Evolutionary conservation across 2,113 vertebrate species (phyloP).

Genomic region (Syngnathus floridae): DNA sequence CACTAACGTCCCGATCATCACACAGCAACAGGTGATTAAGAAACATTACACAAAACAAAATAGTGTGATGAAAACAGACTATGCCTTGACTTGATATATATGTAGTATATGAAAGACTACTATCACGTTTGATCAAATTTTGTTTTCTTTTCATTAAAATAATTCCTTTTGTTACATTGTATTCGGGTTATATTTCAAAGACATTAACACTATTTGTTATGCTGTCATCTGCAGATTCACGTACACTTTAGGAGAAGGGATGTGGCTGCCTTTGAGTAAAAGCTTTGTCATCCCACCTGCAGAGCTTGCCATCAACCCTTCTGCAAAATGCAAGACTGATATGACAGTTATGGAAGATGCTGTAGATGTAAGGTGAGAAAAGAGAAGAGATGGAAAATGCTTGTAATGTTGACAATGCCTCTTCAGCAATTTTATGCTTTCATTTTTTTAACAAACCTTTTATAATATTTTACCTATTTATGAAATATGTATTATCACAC

Average conservation of each 20-base stretch:
- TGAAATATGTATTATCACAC: not conserved
- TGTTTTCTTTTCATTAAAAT: too few species aligned
- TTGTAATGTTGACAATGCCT: not conserved
- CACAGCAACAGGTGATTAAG: too few species aligned
- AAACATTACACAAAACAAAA: too few species aligned
- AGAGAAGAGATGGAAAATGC: not conserved
- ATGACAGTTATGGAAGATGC: slow-evolving; percentile 99
- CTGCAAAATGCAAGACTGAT: slow-evolving; percentile 97
- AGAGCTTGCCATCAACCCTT: slow-evolving; percentile 96
- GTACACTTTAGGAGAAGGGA: slow-evolving; percentile 93
- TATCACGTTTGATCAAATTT: too few species aligned
- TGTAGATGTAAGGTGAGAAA: slow-evolving; percentile 87
- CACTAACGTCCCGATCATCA: too few species aligned
- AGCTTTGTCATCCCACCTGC: slow-evolving; percentile 96
- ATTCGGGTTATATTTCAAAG: not conserved
- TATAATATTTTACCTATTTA: too few species aligned
- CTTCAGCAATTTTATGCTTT: too few species aligned
- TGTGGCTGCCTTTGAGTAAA: slow-evolving; percentile 98
- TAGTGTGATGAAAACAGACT: too few species aligned
- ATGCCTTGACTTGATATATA: too few species aligned
- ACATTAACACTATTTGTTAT: not conserved
- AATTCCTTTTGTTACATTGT: too few species aligned
- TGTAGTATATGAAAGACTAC: too few species aligned
- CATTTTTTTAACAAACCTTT: too few species aligned
- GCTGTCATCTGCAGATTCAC: slow-evolving; percentile 79